These are phyloP conservation scores for Lytechinus pictus DNA, from an alignment of 35 echinoderm and acorn worm genomes.

Conservation along the genomic window DNA sequence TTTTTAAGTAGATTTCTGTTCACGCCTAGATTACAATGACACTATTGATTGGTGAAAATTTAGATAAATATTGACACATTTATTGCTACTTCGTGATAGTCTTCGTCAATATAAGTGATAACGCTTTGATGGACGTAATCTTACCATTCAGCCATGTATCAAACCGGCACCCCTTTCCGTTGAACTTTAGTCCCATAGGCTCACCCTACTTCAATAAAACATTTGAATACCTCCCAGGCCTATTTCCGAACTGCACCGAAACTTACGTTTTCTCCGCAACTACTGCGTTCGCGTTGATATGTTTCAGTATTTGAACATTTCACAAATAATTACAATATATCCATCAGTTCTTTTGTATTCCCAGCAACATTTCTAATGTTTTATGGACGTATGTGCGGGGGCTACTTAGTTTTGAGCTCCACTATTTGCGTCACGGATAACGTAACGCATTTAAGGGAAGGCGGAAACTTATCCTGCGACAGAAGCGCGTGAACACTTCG, in stretches of 20 bases:
- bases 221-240: background rate
- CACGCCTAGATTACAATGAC: background rate
- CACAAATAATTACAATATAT: conserved; percentile 15
- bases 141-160: conserved; percentile 9
- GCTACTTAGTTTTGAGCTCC: background rate
- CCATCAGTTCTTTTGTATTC: background rate
- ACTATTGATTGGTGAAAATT: background rate
- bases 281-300: conserved; percentile 1
- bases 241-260: conserved; percentile 10
- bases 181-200: background rate
- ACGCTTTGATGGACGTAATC: conserved; percentile 2
- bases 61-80: background rate
- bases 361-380: background rate
- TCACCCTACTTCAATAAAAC: background rate
- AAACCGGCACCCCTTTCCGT: conserved; percentile 8
- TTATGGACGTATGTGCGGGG: background rate
- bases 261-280: background rate
- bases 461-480: background rate
- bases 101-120: background rate
- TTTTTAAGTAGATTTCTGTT: background rate
- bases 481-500: background rate
- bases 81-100: background rate
- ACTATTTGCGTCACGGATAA: conserved; percentile 3
- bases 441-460: background rate
- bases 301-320: background rate